phyloP scores from a whole-genome alignment of 2,113 vertebrate genomes.

The Oncorhynchus mykiss region DNA sequence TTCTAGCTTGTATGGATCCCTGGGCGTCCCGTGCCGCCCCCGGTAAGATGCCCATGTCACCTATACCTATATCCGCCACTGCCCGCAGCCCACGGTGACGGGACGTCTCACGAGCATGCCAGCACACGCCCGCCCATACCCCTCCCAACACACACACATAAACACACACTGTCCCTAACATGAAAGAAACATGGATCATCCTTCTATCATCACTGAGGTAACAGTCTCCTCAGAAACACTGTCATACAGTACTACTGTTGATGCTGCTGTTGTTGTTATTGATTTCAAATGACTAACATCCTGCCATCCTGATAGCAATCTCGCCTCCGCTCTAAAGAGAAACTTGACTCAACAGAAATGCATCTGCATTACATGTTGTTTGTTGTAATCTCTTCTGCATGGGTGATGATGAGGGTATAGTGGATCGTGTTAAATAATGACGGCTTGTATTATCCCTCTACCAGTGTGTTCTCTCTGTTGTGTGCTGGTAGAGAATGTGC shows the following conservation, averaged over 20 bases:
- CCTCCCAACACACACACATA: conserved; percentile 25
- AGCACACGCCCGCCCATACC: conserved; percentile 59
- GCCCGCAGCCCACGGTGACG: conserved; percentile 54
- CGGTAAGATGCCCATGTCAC: no score
- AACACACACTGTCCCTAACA: conserved; percentile 21
- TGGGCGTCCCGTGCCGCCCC: no score
- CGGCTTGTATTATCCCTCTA: background rate
- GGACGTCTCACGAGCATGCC: conserved; percentile 61
- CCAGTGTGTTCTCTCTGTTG: background rate
- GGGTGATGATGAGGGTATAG: conserved; percentile 53
- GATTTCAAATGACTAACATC: conserved; percentile 36
- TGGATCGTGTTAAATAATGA: background rate
- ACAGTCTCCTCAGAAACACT: conserved; percentile 29
- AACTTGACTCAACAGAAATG: background rate
- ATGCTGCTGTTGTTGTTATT: conserved; percentile 38
- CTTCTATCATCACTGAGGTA: conserved; percentile 49
- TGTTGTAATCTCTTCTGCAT: conserved; percentile 30
- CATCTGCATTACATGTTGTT: background rate
- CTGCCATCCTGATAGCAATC: background rate
- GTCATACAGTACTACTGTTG: background rate
- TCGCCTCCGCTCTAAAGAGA: background rate
- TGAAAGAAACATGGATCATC: conserved; percentile 60
- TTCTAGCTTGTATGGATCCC: no score
- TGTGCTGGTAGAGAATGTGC: no score
- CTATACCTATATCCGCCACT: background rate